Conservation (phyloP, 2,888 invertebrate species). For the Protula sp. region DNA sequence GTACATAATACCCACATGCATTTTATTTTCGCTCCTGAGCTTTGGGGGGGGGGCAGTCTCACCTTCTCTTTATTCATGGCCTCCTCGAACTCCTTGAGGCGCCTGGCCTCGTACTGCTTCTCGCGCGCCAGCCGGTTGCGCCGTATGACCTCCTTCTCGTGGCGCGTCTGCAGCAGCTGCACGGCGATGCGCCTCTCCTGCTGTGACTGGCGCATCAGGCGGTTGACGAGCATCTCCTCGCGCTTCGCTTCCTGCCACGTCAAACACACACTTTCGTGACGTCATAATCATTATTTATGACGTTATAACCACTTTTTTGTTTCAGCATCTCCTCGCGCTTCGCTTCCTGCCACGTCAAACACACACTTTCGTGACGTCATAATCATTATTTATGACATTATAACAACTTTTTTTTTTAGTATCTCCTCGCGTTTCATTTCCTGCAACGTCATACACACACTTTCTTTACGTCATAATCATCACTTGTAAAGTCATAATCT, state of each 20-base stretch:
- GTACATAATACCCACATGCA: too few species aligned
- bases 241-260: constrained; percentile 45
- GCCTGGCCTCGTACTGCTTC: constrained; percentile 46
- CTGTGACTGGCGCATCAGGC: constrained; percentile 52
- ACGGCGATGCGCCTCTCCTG: constrained; percentile 53
- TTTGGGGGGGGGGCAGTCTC: too few species aligned
- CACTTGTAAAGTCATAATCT: too few species aligned
- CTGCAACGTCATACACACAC: too few species aligned
- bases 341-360: constrained; percentile 46
- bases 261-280: too few species aligned
- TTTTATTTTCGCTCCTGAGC: too few species aligned
- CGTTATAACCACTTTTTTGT: too few species aligned
- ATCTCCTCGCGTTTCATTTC: constrained; percentile 50
- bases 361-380: too few species aligned
- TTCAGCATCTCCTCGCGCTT: constrained; percentile 51
- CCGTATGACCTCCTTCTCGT: constrained; percentile 51
- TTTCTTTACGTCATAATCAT: too few species aligned
- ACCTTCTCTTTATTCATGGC: constrained; percentile 51
- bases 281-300: too few species aligned
- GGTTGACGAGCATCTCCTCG: constrained; percentile 51
- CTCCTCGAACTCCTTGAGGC: constrained; percentile 50
- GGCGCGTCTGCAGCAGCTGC: constrained; percentile 50
- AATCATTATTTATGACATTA: too few species aligned
- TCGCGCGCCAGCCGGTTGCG: constrained; percentile 47
- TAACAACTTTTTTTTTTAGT: too few species aligned